A percentile compares a stretch with the other conserved stretches of the same genome.
Evolutionary conservation across 1,140 invertebrate species (phyloP).

Genomic region (Bradysia coprophila): DNA sequence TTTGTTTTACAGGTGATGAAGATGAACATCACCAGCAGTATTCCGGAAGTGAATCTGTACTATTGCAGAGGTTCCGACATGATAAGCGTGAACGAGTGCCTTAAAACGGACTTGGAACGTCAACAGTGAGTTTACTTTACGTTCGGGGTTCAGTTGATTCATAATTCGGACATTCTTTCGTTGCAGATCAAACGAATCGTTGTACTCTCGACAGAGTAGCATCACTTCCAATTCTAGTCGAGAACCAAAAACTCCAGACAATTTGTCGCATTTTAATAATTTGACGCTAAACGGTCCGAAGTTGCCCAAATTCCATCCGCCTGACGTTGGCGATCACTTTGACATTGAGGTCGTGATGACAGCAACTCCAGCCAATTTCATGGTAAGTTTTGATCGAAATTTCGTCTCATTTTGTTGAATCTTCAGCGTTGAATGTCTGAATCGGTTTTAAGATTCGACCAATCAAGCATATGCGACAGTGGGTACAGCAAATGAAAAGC

Average conservation of each 20-base stretch:
- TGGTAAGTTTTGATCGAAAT: not conserved
- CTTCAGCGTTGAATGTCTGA: not conserved
- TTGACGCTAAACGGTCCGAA: not conserved
- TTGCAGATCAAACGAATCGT: too few relatives aligned
- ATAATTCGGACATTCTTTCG: too few relatives aligned
- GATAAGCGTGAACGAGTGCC: too few relatives aligned
- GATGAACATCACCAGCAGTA: conserved; percentile 6
- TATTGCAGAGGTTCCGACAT: conserved; percentile 1
- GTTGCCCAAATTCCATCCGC: not conserved
- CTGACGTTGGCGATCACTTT: not conserved
- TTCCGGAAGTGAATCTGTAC: conserved; percentile 14
- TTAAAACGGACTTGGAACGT: too few relatives aligned
- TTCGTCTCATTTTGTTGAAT: not conserved
- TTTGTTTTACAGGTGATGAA: conserved; percentile 12
- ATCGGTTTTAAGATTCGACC: not conserved
- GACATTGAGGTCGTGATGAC: not conserved
- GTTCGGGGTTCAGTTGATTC: too few relatives aligned
- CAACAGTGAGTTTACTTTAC: too few relatives aligned
- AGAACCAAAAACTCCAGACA: too few relatives aligned
- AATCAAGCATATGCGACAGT: not conserved
- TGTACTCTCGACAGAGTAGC: too few relatives aligned
- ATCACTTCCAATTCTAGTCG: too few relatives aligned
- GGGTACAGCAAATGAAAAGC: not conserved
- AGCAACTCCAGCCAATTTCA: not conserved
- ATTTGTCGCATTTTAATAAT: too few relatives aligned